Conservation (phyloP, 2,113 vertebrate genomes). For the Salminus brasiliensis region DNA sequence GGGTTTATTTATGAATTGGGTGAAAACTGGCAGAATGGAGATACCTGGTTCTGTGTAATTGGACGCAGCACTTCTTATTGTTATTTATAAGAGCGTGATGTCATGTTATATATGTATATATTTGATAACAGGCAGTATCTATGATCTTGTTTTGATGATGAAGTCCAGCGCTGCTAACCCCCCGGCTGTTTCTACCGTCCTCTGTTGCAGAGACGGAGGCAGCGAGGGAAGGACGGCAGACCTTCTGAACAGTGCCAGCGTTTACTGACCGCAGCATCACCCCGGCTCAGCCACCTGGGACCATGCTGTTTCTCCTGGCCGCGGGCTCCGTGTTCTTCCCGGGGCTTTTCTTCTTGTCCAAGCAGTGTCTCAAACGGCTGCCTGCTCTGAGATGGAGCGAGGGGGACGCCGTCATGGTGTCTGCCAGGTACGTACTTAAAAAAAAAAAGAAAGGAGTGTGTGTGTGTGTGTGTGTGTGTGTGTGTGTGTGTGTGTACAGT, state of each 20-base stretch:
- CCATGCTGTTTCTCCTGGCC: slow-evolving; percentile 84
- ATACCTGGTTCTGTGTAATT: no score
- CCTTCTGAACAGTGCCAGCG: slow-evolving; percentile 27
- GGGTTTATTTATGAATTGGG: no score
- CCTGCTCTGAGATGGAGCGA: slow-evolving; percentile 85
- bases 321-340: slow-evolving; percentile 88
- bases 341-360: slow-evolving; percentile 86
- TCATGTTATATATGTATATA: no score
- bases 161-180: no score
- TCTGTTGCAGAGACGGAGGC: slow-evolving; percentile 65
- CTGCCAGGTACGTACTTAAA: slow-evolving; percentile 79
- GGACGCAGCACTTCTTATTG: no score
- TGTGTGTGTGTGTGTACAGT: no score
- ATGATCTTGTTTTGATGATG: no score
- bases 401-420: slow-evolving; percentile 86
- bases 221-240: slow-evolving; percentile 56
- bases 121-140: no score
- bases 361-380: slow-evolving; percentile 83
- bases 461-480: no score
- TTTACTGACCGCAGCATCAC: slow-evolving; percentile 24
- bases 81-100: no score
- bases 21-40: no score
- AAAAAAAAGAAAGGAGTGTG: neutral
- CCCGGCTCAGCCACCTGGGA: slow-evolving; percentile 59
- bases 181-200: no score